Evolutionary conservation across 2,888 invertebrate species (phyloP), one percentile per base, ranked within the genome.

Genomic region (Drosophila buzzatii): DNA sequence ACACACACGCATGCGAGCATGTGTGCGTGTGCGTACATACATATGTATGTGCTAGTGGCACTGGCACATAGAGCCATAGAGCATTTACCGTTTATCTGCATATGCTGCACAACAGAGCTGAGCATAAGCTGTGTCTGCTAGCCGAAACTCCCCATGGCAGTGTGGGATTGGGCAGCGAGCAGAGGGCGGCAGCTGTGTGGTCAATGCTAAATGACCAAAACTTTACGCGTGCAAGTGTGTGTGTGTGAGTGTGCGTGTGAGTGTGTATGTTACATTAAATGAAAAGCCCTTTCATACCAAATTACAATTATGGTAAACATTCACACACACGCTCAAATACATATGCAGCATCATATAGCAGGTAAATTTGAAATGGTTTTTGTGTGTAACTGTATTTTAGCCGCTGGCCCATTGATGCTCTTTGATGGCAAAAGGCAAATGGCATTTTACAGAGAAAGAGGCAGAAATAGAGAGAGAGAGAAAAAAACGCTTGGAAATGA

Each of bases 61-160:
- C 58, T 64, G 70, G 67, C 57, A 68, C 53, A 74, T 79, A 79
- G 45, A 71, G 75, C 68, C 88, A n/a, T 5, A 1, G 27, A n/a
- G 8, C 49, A 84, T 84, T 88, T 84, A 89, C 89, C 75, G 83
- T 83, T 83, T 88, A 83, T 83, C 83, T 83, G 89, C 89, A 88
- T 83, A 88, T 88, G 82, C 80, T 79, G 71, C 64, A 52, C 76
- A 70, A 52, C 76, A 70, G 55, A 39, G 57, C 18, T 41, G 68
- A 20, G 39, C 56, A 57, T 59, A 52, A 59, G 33, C 58, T 52
- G 64, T 74, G 61, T 74, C 70, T 65, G 64, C 51, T 44, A 41
- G 42, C 33, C 47, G 47, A 42, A 47, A 58, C 35, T n/a, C 27
- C n/a, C 16, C 35, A 27, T n/a, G 10, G 18, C 27, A 7, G 37